A percentile compares a stretch with the other conserved stretches of the same genome.
Conservation (phyloP, 2,797 vertebrate genomes). For the Mareca penelope region DNA sequence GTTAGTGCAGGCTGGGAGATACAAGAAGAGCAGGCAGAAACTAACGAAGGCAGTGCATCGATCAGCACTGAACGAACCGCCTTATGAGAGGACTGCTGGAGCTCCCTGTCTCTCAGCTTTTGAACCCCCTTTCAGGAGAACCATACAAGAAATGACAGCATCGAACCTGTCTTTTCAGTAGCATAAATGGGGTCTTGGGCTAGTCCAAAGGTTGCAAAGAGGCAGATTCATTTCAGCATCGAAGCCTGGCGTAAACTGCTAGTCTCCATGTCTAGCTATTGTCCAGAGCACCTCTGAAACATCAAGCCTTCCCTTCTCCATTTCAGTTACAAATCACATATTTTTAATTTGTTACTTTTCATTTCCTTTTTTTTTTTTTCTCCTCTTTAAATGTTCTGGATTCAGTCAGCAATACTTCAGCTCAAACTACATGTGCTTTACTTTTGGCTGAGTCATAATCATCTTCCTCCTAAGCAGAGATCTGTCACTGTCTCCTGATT, state of each 20-base stretch:
- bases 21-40: background rate
- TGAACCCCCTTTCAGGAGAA: background rate
- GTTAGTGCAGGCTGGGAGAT: background rate
- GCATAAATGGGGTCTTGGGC: background rate
- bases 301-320: background rate
- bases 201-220: background rate
- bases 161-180: background rate
- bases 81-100: background rate
- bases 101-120: background rate
- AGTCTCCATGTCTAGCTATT: background rate
- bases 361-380: background rate
- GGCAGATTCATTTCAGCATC: background rate
- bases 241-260: background rate
- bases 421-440: background rate
- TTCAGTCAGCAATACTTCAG: background rate
- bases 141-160: background rate
- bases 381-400: background rate
- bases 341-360: conserved; percentile 6
- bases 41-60: background rate
- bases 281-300: background rate
- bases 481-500: conserved; percentile 48
- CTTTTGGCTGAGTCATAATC: conserved; percentile 41
- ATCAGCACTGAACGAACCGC: background rate
- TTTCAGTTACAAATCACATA: background rate
- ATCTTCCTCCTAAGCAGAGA: background rate